phyloP scores from a whole-genome alignment of 2,888 invertebrate species.

The Muschampia plurimacula region DNA sequence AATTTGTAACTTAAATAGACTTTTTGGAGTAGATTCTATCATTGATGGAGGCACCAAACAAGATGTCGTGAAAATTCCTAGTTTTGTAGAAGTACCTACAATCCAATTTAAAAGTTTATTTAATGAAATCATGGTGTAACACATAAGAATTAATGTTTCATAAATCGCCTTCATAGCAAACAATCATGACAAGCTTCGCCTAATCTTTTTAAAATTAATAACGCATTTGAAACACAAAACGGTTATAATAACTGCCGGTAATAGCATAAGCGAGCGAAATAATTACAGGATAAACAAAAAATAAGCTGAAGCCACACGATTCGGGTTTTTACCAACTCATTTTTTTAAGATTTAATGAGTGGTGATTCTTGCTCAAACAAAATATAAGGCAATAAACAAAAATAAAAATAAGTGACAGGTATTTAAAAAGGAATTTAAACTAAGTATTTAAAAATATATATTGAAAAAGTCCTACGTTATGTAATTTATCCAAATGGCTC shows the following conservation, averaged over 20 bases:
- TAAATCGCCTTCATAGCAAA: not conserved
- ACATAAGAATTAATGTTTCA: not conserved
- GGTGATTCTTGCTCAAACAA: not conserved
- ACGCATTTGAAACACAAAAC: constrained; percentile 2
- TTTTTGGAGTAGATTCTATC: too few species aligned
- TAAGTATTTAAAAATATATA: too few species aligned
- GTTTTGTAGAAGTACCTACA: too few species aligned
- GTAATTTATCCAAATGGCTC: too few species aligned
- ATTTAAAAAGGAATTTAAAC: too few species aligned
- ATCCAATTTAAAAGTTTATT: too few species aligned
- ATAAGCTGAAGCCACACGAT: constrained; percentile 8
- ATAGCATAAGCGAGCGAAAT: constrained; percentile 1
- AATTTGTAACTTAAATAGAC: too few species aligned
- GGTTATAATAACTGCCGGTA: constrained; percentile 14
- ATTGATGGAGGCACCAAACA: too few species aligned
- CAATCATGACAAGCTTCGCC: not conserved
- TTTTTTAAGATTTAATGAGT: not conserved
- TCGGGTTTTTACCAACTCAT: not conserved
- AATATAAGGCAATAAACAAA: not conserved
- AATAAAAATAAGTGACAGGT: not conserved
- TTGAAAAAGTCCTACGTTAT: too few species aligned
- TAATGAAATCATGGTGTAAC: too few species aligned
- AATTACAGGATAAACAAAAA: constrained; percentile 21
- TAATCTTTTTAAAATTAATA: not conserved
- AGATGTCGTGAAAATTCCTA: too few species aligned